phyloP scores from a whole-genome alignment of 2,113 vertebrate genomes.

The Psittacara wagleri region DNA sequence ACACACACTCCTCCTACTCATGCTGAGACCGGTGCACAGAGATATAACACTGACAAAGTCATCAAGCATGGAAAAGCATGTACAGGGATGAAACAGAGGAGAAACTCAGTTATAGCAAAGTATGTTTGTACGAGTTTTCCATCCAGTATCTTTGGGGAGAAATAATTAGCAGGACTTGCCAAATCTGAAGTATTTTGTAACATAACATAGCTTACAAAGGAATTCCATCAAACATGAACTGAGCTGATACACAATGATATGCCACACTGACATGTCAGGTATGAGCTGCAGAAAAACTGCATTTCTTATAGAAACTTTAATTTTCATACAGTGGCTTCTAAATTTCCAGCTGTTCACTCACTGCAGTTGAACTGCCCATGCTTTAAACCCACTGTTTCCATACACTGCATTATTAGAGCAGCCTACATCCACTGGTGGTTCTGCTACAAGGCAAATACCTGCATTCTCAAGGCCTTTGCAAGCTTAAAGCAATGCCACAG shows the following conservation, averaged over 20 bases:
- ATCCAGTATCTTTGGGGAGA: background rate
- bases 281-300: background rate
- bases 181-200: constrained; percentile 12
- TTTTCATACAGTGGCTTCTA: background rate
- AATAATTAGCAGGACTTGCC: background rate
- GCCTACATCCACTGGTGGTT: background rate
- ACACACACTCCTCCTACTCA: background rate
- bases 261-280: background rate
- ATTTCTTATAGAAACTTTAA: background rate
- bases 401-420: background rate
- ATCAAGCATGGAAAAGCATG: background rate
- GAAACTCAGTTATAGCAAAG: background rate
- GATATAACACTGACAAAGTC: background rate
- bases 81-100: background rate
- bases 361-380: background rate
- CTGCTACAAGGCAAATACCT: background rate
- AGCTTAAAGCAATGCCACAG: background rate
- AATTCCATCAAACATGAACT: background rate
- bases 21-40: background rate
- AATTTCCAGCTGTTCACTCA: background rate
- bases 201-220: background rate
- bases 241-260: background rate
- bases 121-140: background rate
- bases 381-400: background rate
- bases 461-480: background rate